Evolutionary conservation across 1,140 invertebrate species (phyloP).

Genomic region (Tetramorium parvispinum): DNA sequence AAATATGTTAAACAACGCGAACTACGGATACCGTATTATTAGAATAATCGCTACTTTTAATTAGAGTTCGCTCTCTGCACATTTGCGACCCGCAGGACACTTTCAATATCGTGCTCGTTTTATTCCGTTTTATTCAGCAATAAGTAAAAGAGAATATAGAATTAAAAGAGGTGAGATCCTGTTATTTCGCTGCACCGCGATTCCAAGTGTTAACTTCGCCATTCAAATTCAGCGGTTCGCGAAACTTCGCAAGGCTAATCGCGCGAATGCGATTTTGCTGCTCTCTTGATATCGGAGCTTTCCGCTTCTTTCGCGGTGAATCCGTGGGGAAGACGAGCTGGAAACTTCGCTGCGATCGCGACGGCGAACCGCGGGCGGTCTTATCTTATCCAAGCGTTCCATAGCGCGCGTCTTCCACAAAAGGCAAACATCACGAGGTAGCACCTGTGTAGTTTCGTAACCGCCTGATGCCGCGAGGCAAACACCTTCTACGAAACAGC

Average conservation of each 20-base stretch:
- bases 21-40: not conserved
- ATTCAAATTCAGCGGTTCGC: slow-evolving; percentile 64
- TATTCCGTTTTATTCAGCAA: not conserved
- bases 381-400: slow-evolving; percentile 39
- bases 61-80: not conserved
- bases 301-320: slow-evolving; percentile 16
- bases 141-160: slow-evolving; percentile 1
- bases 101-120: not conserved
- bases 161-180: not conserved
- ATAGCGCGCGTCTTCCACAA: slow-evolving; percentile 19
- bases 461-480: slow-evolving; percentile 16
- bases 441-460: slow-evolving; percentile 46
- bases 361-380: slow-evolving; percentile 2
- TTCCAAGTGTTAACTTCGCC: slow-evolving; percentile 41
- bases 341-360: slow-evolving; percentile 22
- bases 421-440: slow-evolving; percentile 47
- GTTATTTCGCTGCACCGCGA: not conserved
- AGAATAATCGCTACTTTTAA: not conserved
- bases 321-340: not conserved
- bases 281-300: slow-evolving; percentile 39
- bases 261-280: slow-evolving; percentile 55
- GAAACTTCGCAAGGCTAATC: slow-evolving; percentile 69
- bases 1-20: not conserved
- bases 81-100: not conserved
- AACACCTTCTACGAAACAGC: slow-evolving; percentile 31